Evolutionary conservation across 2,797 vertebrate species (phyloP).

Genomic region (Myotis daubentonii): DNA sequence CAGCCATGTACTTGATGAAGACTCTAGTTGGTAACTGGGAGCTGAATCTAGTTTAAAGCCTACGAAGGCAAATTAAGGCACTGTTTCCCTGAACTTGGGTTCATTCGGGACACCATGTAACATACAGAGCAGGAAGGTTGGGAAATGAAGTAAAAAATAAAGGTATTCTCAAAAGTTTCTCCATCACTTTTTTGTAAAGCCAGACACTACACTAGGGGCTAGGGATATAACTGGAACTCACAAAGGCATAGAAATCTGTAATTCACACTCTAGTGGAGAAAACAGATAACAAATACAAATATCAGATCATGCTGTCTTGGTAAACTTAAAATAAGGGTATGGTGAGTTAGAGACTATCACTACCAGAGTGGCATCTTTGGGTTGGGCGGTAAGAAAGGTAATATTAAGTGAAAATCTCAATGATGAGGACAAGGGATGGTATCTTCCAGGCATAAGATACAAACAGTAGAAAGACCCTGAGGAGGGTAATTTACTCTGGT

Average conservation of each 20-base stretch:
- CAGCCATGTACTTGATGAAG: background rate
- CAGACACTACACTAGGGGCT: background rate
- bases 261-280: background rate
- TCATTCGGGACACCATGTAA: background rate
- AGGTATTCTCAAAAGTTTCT: background rate
- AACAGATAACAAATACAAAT: background rate
- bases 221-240: background rate
- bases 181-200: background rate
- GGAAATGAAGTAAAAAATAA: conserved; percentile 17
- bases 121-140: background rate
- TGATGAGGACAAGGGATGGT: background rate
- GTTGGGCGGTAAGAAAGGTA: background rate
- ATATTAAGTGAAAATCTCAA: background rate
- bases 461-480: background rate
- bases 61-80: background rate
- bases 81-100: background rate
- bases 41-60: background rate
- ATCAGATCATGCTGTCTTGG: background rate
- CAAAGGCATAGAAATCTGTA: background rate
- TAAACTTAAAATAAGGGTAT: background rate
- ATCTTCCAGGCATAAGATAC: background rate
- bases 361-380: background rate
- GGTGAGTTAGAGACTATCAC: background rate
- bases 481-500: background rate
- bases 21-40: background rate